Evolutionary conservation across 2,888 invertebrate species (phyloP), one percentile per base, ranked within the genome.

Genomic region (Caenorhabditis drosophilae): DNA sequence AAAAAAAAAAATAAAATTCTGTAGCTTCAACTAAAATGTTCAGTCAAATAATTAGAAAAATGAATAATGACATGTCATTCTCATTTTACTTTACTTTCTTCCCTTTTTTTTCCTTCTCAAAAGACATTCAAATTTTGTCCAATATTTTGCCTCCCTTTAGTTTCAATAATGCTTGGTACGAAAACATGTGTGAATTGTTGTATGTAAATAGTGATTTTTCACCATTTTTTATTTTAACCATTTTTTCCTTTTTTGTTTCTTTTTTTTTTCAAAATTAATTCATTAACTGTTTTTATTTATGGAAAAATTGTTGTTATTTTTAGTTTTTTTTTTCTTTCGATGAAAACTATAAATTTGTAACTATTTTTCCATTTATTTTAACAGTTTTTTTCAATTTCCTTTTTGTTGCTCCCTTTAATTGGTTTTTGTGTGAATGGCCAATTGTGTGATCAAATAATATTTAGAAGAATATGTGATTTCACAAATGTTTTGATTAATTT

Each of bases 1-100:
- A n/a, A n/a, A n/a, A n/a, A n/a, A n/a, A n/a, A n/a, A n/a, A n/a
- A n/a, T n/a, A n/a, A n/a, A n/a, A n/a, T n/a, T n/a, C n/a, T n/a
- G n/a, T n/a, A n/a, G n/a, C n/a, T n/a, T n/a, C n/a, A n/a, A n/a
- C n/a, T n/a, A n/a, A n/a, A n/a, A n/a, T n/a, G n/a, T n/a, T 47
- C 48, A 27, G 22, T n/a, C 16, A 23, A 2, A 25, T 53, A 48
- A 60, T 60, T 54, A 60, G 49, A 49, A 22, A 54, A 60, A 60
- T 60, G 60, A 54, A 52, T 47, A 42, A 15, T 60, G 60, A 54
- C 60, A 60, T 44, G 54, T 38, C 49, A 16, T 49, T 47, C n/a
- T 49, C 35, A n/a, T 25, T 22, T 49, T 49, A 11, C 20, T 45
- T 50, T 36, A 26, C 27, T 3, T 22, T 47, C 49, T n/a, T 16